phyloP scores from a whole-genome alignment of 2,113 vertebrate genomes.

The Pterophyllum scalare region DNA sequence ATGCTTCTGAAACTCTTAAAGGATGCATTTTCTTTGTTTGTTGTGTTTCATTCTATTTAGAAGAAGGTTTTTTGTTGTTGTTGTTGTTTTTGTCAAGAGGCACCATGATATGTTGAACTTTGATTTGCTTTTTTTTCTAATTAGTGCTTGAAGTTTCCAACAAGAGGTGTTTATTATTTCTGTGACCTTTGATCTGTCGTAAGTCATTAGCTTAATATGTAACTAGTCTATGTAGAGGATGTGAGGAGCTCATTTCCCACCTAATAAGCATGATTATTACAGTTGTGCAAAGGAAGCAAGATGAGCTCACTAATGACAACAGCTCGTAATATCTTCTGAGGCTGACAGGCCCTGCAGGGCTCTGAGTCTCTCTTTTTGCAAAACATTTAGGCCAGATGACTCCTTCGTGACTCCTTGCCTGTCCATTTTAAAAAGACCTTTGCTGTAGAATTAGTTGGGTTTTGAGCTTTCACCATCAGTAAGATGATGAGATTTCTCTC shows the following conservation, averaged over 20 bases:
- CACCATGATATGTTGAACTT: slow-evolving; percentile 41
- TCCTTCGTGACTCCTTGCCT: slow-evolving; percentile 50
- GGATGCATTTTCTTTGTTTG: slow-evolving; percentile 8
- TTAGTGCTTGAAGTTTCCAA: slow-evolving; percentile 55
- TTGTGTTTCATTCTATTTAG: slow-evolving; percentile 11
- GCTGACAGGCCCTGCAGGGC: slow-evolving; percentile 41
- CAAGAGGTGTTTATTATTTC: slow-evolving; percentile 51
- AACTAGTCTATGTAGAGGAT: slow-evolving; percentile 41
- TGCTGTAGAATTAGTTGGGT: slow-evolving; percentile 49
- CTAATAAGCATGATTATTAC: slow-evolving; percentile 68
- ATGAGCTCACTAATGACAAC: slow-evolving; percentile 60
- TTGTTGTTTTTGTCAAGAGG: slow-evolving; percentile 45
- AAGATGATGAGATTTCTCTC: slow-evolving; percentile 69
- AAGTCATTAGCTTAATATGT: slow-evolving; percentile 69
- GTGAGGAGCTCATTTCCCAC: slow-evolving; percentile 57
- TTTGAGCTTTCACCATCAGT: slow-evolving; percentile 72
- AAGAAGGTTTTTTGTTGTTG: background rate
- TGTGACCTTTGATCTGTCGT: slow-evolving; percentile 66
- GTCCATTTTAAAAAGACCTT: slow-evolving; percentile 55
- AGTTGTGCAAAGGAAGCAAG: slow-evolving; percentile 54
- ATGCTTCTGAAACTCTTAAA: slow-evolving; percentile 4
- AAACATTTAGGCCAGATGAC: slow-evolving; percentile 50
- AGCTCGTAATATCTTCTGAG: slow-evolving; percentile 59
- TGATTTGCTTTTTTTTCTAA: slow-evolving; percentile 52
- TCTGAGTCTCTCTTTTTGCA: slow-evolving; percentile 29